Percentiles rank a stretch among this genome's conserved stretches.
These are phyloP conservation scores for Phymorhynchus buccinoides DNA, from an alignment of 1,140 invertebrate species.

Conservation along the genomic window DNA sequence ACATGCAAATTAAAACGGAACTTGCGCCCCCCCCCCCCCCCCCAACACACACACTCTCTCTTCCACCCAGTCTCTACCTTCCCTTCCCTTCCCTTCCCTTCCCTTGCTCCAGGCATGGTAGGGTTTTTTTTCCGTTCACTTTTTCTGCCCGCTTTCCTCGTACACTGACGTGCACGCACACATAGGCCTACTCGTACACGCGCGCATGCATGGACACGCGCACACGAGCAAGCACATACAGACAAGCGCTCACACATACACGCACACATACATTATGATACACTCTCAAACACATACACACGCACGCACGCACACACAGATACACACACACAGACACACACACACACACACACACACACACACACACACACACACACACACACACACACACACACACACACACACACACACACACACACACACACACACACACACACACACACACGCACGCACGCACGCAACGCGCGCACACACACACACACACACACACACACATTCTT, in stretches of 20 bases:
- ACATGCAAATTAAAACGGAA: no score
- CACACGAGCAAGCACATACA: neutral
- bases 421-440: conserved; percentile 10
- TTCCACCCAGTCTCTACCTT: no score
- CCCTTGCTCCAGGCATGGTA: no score
- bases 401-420: conserved; percentile 2
- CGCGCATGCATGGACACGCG: neutral
- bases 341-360: conserved; percentile 1
- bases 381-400: conserved; percentile 10
- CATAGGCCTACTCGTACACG: neutral
- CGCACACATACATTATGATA: neutral
- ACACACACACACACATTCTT: neutral
- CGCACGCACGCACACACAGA: neutral
- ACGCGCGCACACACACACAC: neutral
- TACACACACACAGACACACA: neutral
- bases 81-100: no score
- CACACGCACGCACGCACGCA: neutral
- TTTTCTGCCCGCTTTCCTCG: neutral
- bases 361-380: conserved; percentile 10
- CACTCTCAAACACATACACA: neutral
- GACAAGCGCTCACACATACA: neutral
- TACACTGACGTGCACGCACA: neutral
- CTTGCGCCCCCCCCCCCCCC: no score
- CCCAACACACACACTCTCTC: no score
- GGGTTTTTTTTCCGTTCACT: neutral